Evolutionary conservation across 1,140 invertebrate species (phyloP).

Genomic region (Tetranychus cinnabarinus): DNA sequence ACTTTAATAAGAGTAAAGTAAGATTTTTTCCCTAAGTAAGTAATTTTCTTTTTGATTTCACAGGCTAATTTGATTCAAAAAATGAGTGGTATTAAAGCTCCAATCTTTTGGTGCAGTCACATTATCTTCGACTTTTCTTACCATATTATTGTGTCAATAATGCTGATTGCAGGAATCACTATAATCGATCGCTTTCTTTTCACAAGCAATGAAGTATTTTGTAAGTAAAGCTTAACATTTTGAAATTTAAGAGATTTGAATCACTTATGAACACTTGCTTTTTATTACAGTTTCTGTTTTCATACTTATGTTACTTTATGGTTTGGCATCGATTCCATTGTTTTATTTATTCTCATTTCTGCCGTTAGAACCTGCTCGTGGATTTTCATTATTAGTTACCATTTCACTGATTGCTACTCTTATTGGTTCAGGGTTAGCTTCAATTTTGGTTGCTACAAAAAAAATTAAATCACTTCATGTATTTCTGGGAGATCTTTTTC

Average conservation of each 20-base stretch:
- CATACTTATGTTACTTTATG: neutral
- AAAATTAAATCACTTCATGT: too few relatives aligned
- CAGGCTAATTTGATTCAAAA: conserved; percentile 13
- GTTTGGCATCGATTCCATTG: neutral
- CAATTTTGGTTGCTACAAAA: too few relatives aligned
- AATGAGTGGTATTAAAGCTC: conserved; percentile 10
- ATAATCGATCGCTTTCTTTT: neutral
- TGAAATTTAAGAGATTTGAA: neutral
- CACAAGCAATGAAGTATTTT: neutral
- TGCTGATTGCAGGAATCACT: conserved; percentile 9
- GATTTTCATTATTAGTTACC: neutral
- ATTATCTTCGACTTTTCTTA: conserved; percentile 10
- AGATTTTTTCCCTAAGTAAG: neutral
- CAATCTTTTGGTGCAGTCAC: conserved; percentile 8
- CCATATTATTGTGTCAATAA: neutral
- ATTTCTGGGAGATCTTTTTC: neutral
- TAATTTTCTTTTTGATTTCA: neutral
- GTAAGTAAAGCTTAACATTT: neutral
- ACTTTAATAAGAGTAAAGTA: neutral
- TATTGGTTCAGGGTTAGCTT: neutral
- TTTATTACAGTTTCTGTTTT: neutral
- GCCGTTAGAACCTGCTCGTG: neutral
- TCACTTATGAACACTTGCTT: neutral
- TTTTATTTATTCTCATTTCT: neutral
- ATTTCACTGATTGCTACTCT: neutral